Evolutionary conservation across 2,888 invertebrate genomes (phyloP), one percentile per base, ranked within the genome.

Genomic region (Drosophila neonasuta): DNA sequence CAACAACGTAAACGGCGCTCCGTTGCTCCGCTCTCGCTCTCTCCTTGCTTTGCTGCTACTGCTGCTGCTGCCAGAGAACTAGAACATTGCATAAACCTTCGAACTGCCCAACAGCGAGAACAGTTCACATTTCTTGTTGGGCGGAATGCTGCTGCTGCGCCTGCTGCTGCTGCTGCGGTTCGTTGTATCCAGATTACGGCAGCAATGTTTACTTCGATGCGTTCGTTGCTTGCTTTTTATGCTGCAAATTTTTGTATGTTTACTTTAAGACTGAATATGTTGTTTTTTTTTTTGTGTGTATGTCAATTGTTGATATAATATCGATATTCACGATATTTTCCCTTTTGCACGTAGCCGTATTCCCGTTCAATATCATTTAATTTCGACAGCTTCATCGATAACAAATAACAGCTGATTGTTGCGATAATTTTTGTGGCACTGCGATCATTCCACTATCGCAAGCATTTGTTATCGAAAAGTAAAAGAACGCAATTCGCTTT

Each of bases 11-110:
- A 69, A 67, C 71, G 61, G 11, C 77, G 59, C 67, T 61, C 67
- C n/a, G 32, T 41, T 44, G 39, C 52, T 45, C 30, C 45, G 54
- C 24, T 24, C 24, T 32, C 48, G 42, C 46, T 58, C 70, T 58
- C 70, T 55, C 63, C 65, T 70, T 63, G 20, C 20, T 46, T 10
- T 30, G 57, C 57, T 76, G 54, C 59, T 69, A 57, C 71, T 32
- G 32, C 59, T 69, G 59, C 32, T 32, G 32, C 10, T 32, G 74
- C 71, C 60, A 67, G 32, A 36, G 36, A 72, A 84, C 82, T 81
- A 81, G 79, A 81, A 81, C 80, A 81, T 81, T 81, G 80, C 80
- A 81, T 80, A 80, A 80, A 80, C 80, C 67, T 61, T 63, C 66
- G 62, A 55, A 65, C 67, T 72, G 74, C 63, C 76, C 64, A 9